phyloP scores from a whole-genome alignment of 2,113 vertebrate species.

The Grantiella picta region DNA sequence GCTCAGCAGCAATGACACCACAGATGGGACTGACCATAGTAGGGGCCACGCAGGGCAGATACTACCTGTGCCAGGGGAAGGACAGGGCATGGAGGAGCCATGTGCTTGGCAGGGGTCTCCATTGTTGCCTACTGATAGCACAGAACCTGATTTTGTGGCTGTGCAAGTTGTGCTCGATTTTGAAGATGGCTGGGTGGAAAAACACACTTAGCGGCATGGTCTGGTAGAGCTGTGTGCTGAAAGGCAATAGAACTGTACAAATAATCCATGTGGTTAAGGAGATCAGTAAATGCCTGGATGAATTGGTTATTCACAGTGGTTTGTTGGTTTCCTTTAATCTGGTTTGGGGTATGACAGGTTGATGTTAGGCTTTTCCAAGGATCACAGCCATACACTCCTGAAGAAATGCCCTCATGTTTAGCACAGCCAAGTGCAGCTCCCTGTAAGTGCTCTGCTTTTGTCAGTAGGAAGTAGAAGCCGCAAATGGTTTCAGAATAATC shows the following conservation, averaged over 20 bases:
- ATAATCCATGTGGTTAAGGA: background rate
- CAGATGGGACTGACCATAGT: fast-evolving
- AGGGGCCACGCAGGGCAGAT: background rate
- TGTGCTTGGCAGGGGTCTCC: background rate
- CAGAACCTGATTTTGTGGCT: background rate
- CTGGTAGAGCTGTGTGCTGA: background rate
- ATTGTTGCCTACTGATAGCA: background rate
- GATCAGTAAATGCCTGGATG: background rate
- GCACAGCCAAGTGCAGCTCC: background rate
- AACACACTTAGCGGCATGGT: background rate
- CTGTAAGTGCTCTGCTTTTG: background rate
- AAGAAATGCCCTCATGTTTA: background rate
- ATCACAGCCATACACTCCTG: background rate
- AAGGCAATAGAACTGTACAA: background rate
- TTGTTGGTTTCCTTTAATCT: background rate
- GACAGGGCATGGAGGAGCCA: fast-evolving
- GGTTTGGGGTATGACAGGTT: background rate
- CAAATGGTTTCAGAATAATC: background rate
- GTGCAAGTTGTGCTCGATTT: background rate
- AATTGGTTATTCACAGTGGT: background rate
- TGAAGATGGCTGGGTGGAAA: background rate
- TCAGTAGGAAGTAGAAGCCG: background rate
- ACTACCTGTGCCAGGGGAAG: background rate
- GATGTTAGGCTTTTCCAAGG: background rate
- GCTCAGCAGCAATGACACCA: background rate